Evolutionary conservation across 2,797 vertebrate species (phyloP).

Genomic region (Cyprinella venusta): DNA sequence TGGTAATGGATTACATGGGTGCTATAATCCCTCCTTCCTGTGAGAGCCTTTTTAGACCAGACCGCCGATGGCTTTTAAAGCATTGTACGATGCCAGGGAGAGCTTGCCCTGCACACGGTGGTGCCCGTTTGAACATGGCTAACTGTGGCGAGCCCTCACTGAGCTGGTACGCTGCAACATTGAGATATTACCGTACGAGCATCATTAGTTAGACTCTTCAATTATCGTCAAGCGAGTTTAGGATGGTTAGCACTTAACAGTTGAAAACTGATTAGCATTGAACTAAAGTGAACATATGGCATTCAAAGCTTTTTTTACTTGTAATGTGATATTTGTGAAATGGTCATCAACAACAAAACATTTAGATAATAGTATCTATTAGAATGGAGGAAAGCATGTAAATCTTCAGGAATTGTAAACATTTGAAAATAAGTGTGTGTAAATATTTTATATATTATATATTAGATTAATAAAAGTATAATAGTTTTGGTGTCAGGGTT

Average conservation of each 20-base stretch:
- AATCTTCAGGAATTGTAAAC: too few species aligned
- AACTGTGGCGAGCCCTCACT: slow-evolving; percentile 22
- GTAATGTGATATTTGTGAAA: neutral
- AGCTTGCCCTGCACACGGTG: neutral
- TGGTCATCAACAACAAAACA: neutral
- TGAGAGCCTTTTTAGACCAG: slow-evolving; percentile 28
- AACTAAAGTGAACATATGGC: neutral
- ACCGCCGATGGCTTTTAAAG: slow-evolving; percentile 23
- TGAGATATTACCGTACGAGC: neutral
- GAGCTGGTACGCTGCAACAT: neutral
- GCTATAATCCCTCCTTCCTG: slow-evolving; percentile 31
- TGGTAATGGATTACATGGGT: slow-evolving; percentile 54
- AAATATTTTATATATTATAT: neutral
- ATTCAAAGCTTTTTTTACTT: neutral
- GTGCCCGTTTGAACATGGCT: slow-evolving; percentile 36
- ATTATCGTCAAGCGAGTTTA: neutral
- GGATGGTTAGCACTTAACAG: neutral
- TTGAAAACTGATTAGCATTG: neutral
- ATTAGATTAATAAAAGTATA: neutral
- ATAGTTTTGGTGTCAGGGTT: too few species aligned
- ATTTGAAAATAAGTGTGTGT: too few species aligned
- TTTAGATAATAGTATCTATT: neutral
- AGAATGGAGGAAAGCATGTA: neutral
- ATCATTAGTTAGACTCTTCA: neutral
- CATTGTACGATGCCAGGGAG: neutral